phyloP scores from a whole-genome alignment of 2,797 vertebrate species.

The Danio kyathit region DNA sequence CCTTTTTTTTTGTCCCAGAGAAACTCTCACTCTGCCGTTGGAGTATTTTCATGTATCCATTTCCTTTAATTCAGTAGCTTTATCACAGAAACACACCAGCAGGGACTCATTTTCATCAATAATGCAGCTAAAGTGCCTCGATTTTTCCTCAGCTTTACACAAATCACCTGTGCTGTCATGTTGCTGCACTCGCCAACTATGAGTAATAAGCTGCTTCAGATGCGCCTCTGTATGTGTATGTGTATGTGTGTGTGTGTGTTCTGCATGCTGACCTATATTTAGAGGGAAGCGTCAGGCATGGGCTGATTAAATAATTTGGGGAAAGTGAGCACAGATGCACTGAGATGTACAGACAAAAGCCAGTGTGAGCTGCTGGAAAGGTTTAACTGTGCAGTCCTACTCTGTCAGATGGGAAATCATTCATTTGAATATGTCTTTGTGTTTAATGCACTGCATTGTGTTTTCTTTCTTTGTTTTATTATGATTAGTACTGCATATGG shows the following conservation, averaged over 20 bases:
- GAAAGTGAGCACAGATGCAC: slow-evolving; percentile 54
- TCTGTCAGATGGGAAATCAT: neutral
- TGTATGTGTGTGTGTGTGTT: slow-evolving; percentile 23
- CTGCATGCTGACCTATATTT: slow-evolving; percentile 61
- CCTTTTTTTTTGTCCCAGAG: neutral
- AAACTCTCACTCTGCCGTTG: slow-evolving; percentile 28
- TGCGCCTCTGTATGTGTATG: slow-evolving; percentile 10
- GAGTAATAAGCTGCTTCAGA: slow-evolving; percentile 58
- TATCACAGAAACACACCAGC: slow-evolving; percentile 47
- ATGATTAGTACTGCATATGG: neutral
- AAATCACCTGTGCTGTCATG: slow-evolving; percentile 51
- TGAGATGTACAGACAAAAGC: slow-evolving; percentile 45
- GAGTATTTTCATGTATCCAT: slow-evolving; percentile 38
- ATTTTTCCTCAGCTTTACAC: slow-evolving; percentile 47
- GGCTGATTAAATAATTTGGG: slow-evolving; percentile 57
- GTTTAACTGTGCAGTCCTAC: slow-evolving; percentile 1
- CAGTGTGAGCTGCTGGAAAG: neutral
- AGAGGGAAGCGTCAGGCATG: slow-evolving; percentile 48
- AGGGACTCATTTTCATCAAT: slow-evolving; percentile 51
- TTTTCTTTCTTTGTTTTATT: neutral
- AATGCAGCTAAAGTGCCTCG: slow-evolving; percentile 55
- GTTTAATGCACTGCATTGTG: neutral
- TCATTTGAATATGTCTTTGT: neutral
- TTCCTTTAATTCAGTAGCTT: slow-evolving; percentile 44
- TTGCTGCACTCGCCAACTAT: slow-evolving; percentile 56